Conservation (phyloP, 2,797 vertebrate species). For the Glyptemys insculpta region DNA sequence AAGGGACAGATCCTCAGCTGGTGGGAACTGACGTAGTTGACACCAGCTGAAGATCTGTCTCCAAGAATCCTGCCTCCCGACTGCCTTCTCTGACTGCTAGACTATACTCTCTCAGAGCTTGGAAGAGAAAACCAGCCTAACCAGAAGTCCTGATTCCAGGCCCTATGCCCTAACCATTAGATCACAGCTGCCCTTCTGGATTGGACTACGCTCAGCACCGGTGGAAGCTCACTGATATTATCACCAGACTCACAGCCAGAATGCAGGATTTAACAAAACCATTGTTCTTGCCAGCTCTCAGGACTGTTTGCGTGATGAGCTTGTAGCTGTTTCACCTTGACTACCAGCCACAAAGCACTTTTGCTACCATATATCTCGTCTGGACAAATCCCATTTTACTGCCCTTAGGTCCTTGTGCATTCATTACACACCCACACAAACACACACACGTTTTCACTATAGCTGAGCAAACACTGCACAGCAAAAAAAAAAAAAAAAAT, state of each 20-base stretch:
- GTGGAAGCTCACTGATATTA: background rate
- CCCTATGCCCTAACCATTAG: background rate
- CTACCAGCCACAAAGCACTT: too few species aligned
- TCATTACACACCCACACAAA: background rate
- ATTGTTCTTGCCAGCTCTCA: background rate
- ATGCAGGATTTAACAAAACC: background rate
- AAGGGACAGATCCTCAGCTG: background rate
- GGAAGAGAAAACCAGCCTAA: background rate
- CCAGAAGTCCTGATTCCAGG: background rate
- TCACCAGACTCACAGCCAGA: background rate
- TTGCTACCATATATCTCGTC: too few species aligned
- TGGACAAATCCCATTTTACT: accelerated
- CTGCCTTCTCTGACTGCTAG: background rate
- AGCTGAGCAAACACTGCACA: background rate
- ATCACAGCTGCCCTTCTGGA: background rate
- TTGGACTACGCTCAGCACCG: background rate
- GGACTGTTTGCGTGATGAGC: background rate
- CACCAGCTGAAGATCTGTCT: background rate
- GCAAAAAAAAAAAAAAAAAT: background rate
- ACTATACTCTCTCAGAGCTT: background rate
- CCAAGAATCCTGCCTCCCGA: background rate
- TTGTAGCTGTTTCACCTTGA: background rate
- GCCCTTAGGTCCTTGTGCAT: background rate
- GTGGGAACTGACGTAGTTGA: background rate
- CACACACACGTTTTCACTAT: too few species aligned